Percentiles rank a stretch among this genome's conserved stretches.
Evolutionary conservation across 2,113 vertebrate genomes (phyloP).

Genomic region (Pteruthius melanotis): DNA sequence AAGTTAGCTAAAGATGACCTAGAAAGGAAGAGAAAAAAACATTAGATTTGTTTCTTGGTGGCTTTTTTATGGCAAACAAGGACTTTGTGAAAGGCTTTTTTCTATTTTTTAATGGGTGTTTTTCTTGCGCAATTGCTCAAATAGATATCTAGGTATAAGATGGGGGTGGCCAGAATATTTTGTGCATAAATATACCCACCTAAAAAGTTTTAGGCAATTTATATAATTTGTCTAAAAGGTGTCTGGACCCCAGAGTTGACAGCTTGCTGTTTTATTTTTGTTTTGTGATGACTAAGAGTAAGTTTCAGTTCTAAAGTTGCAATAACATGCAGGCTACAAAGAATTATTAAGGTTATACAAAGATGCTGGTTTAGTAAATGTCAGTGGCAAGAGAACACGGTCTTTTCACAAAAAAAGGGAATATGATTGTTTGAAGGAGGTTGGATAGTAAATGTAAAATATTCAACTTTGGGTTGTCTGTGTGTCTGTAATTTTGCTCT

Average conservation of each 20-base stretch:
- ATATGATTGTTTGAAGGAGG: neutral
- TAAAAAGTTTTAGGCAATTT: neutral
- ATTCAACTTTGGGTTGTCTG: neutral
- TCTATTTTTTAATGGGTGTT: neutral
- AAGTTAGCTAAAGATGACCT: slow-evolving; percentile 31
- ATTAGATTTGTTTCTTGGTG: neutral
- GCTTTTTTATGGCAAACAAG: neutral
- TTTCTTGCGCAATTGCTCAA: neutral
- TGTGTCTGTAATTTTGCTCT: neutral
- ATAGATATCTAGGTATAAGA: neutral
- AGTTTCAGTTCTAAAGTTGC: neutral
- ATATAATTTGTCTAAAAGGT: neutral
- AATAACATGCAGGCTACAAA: neutral
- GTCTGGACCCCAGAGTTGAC: neutral
- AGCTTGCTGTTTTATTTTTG: neutral
- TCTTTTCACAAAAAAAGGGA: neutral
- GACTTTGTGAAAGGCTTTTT: neutral
- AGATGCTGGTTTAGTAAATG: neutral
- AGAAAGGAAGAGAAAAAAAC: neutral
- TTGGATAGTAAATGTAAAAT: neutral
- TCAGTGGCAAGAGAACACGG: neutral
- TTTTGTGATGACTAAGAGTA: neutral
- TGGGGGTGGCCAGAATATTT: neutral
- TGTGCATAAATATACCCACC: neutral
- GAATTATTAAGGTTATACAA: neutral